These are phyloP conservation scores for Dryadula phaetusa DNA, from an alignment of 2,888 invertebrate species.

Conservation along the genomic window DNA sequence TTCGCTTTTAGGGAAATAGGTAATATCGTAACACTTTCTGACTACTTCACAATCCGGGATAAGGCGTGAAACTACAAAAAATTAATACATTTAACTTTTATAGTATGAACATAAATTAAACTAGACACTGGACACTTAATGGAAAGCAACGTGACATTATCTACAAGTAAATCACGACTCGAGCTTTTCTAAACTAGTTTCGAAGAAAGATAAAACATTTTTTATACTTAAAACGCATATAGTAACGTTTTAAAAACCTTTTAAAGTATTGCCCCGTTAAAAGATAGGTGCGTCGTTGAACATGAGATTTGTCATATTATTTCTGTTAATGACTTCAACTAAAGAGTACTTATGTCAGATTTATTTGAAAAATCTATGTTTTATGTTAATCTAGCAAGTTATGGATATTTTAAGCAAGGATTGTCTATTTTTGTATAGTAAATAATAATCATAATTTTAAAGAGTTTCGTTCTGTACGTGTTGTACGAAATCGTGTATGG, in stretches of 20 bases:
- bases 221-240: conserved; percentile 27
- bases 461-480: conserved; percentile 6
- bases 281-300: conserved; percentile 19
- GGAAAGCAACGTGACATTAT: conserved; percentile 14
- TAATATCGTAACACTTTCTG: too few species aligned
- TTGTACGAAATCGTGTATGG: background rate
- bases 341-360: conserved; percentile 8
- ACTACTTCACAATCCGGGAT: too few species aligned
- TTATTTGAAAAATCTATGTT: background rate
- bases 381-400: conserved; percentile 1
- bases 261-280: conserved; percentile 41
- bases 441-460: conserved; percentile 6
- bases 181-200: conserved; percentile 34
- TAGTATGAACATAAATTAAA: conserved; percentile 3
- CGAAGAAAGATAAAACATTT: conserved; percentile 34
- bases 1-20: too few species aligned
- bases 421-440: background rate
- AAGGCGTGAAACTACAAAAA: too few species aligned
- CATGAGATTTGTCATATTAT: conserved; percentile 26
- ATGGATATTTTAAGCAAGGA: background rate
- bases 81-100: background rate
- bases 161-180: conserved; percentile 8
- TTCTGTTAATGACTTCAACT: background rate
- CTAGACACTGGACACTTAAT: background rate
- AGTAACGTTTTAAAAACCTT: conserved; percentile 35